Evolutionary conservation across 2,113 vertebrate genomes (phyloP).

Genomic region (Melanerpes aurifrons): DNA sequence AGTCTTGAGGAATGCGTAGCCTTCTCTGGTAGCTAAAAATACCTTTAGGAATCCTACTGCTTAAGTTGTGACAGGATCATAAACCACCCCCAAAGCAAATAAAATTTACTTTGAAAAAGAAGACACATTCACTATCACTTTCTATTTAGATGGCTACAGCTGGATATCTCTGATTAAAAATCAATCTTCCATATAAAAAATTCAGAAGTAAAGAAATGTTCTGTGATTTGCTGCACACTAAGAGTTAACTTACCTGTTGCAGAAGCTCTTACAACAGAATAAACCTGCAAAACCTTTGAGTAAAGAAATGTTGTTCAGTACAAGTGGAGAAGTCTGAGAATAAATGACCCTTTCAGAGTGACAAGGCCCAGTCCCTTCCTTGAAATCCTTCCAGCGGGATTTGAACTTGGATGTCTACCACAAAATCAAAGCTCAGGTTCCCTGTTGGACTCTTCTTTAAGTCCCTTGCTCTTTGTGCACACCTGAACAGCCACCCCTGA

Average conservation of each 20-base stretch:
- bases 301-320: not conserved
- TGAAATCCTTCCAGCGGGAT: not conserved
- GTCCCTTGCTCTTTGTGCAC: accelerated
- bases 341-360: not conserved
- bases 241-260: not conserved
- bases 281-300: not conserved
- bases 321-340: not conserved
- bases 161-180: not conserved
- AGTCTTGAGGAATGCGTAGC: not conserved
- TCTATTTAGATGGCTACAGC: not conserved
- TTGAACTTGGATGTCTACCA: not conserved
- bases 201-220: not conserved
- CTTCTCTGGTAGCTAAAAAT: slow-evolving; percentile 40
- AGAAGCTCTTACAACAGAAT: not conserved
- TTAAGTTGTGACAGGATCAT: slow-evolving; percentile 13
- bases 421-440: not conserved
- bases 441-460: not conserved
- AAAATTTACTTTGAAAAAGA: slow-evolving; percentile 6
- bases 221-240: accelerated
- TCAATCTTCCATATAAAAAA: not conserved
- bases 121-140: not conserved
- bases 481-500: accelerated
- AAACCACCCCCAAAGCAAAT: slow-evolving; percentile 1
- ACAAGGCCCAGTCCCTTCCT: not conserved
- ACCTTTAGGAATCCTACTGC: not conserved